These are phyloP conservation scores for Haemorhous mexicanus DNA, from an alignment of 2,113 vertebrate species.

Conservation along the genomic window DNA sequence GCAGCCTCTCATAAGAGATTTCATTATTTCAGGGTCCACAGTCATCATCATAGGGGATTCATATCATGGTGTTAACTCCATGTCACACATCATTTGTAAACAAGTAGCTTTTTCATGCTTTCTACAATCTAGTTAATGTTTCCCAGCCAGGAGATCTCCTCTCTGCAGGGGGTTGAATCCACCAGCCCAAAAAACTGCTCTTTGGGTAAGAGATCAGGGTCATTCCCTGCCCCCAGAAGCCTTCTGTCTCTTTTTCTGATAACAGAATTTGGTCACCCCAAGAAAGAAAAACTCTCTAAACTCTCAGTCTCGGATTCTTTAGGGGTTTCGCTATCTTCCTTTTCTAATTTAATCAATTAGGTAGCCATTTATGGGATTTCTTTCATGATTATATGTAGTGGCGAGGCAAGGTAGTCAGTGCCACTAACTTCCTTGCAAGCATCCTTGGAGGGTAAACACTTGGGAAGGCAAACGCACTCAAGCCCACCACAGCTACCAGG, in stretches of 20 bases:
- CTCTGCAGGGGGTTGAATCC: background rate
- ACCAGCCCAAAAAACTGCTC: background rate
- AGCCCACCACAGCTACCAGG: background rate
- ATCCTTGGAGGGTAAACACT: background rate
- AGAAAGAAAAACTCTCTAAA: background rate
- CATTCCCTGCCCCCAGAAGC: too few species aligned
- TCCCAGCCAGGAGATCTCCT: background rate
- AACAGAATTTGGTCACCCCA: background rate
- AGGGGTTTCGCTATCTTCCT: background rate
- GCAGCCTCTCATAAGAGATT: background rate
- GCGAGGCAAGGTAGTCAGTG: background rate
- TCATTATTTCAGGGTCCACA: background rate
- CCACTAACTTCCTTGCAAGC: background rate
- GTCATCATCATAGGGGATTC: background rate
- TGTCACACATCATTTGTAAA: background rate
- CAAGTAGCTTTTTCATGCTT: background rate
- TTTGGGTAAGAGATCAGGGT: background rate
- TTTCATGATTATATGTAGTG: background rate
- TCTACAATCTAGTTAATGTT: background rate
- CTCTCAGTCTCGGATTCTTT: background rate
- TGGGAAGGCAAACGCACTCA: background rate
- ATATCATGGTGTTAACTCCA: background rate
- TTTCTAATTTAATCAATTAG: background rate
- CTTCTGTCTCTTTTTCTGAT: background rate
- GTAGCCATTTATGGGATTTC: background rate